phyloP scores from a whole-genome alignment of 1,140 invertebrate species.

The Pararge aegeria region DNA sequence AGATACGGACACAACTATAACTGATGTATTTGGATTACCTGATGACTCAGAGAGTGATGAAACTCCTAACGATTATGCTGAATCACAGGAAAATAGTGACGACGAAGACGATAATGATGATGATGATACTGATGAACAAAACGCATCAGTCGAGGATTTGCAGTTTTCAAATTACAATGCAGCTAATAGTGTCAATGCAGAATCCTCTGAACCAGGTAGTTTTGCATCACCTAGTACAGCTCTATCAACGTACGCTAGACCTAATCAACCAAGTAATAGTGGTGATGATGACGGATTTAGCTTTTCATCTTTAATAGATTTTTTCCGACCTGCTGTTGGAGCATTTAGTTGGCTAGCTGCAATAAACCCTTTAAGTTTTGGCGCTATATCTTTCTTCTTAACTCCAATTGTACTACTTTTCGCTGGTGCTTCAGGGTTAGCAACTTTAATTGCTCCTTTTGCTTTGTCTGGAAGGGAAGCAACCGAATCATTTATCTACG shows the following conservation, averaged over 20 bases:
- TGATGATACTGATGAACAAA: slow-evolving; percentile 9
- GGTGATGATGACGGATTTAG: slow-evolving; percentile 59
- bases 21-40: slow-evolving; percentile 56
- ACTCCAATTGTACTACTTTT: slow-evolving; percentile 62
- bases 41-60: slow-evolving; percentile 56
- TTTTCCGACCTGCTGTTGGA: slow-evolving; percentile 58
- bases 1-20: slow-evolving; percentile 54
- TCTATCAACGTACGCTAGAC: slow-evolving; percentile 45
- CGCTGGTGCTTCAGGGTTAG: slow-evolving; percentile 54
- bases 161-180: slow-evolving; percentile 60
- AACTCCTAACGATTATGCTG: slow-evolving; percentile 42
- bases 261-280: slow-evolving; percentile 33
- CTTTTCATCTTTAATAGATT: slow-evolving; percentile 54
- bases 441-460: slow-evolving; percentile 56
- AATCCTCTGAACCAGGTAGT: slow-evolving; percentile 42
- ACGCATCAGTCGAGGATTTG: slow-evolving; percentile 54
- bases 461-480: slow-evolving; percentile 57
- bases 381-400: slow-evolving; percentile 57
- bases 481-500: slow-evolving; percentile 46
- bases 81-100: slow-evolving; percentile 54
- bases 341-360: slow-evolving; percentile 61
- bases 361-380: slow-evolving; percentile 64
- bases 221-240: slow-evolving; percentile 42
- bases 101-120: background rate
- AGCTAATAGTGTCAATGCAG: slow-evolving; percentile 39